Evolutionary conservation across 2,113 vertebrate species (phyloP).

Genomic region (Triplophysa dalaica): DNA sequence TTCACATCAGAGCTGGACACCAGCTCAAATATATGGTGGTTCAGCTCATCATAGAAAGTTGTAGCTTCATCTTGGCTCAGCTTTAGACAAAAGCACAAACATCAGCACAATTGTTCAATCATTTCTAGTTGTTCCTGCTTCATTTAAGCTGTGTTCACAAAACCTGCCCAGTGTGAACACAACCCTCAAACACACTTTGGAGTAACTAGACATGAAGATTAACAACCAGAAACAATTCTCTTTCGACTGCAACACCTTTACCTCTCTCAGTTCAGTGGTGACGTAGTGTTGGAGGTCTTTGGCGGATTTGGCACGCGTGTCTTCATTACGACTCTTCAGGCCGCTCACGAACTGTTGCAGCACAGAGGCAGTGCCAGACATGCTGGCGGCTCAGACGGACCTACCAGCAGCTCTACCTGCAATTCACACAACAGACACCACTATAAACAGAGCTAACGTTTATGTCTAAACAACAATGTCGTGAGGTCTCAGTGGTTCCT

Average conservation of each 20-base stretch:
- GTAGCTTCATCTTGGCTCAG: constrained; percentile 98
- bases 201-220: not conserved
- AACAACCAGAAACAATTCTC: no score
- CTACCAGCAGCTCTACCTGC: constrained; percentile 33
- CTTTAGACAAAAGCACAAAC: constrained; percentile 64
- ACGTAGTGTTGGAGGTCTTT: constrained; percentile 98
- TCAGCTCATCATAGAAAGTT: constrained; percentile 95
- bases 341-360: constrained; percentile 95
- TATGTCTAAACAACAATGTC: no score
- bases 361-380: constrained; percentile 90
- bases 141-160: no score
- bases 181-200: no score
- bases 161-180: no score
- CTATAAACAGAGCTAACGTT: not conserved
- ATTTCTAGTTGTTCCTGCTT: not conserved
- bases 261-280: constrained; percentile 96
- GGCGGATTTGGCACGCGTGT: constrained; percentile 91
- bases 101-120: not conserved
- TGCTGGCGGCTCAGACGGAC: constrained; percentile 58
- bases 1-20: constrained; percentile 98
- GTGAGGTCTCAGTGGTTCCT: no score
- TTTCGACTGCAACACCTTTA: constrained; percentile 51
- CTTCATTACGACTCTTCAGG: constrained; percentile 93
- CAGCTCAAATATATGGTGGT: constrained; percentile 98
- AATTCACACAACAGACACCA: not conserved